Conservation (phyloP, 2,888 invertebrate species). For the Seira musarum region DNA sequence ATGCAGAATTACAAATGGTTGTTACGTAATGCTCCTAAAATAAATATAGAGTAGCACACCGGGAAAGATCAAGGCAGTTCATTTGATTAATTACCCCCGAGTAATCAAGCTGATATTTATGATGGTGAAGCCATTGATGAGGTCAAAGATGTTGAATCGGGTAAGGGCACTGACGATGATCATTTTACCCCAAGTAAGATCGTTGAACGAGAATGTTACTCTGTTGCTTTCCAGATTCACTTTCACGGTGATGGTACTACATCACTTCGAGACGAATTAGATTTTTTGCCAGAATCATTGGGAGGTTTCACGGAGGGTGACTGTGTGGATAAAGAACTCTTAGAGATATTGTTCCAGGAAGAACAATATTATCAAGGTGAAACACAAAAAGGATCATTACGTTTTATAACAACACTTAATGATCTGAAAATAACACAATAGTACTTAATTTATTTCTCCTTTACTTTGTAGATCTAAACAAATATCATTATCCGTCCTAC, state of each 20-base stretch:
- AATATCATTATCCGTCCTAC: slow-evolving; percentile 12
- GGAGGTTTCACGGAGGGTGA: neutral
- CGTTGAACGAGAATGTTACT: neutral
- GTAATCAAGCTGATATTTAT: neutral
- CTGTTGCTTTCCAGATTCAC: neutral
- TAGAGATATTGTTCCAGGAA: neutral
- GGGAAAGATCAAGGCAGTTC: slow-evolving; percentile 25
- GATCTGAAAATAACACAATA: neutral
- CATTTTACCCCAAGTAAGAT: neutral
- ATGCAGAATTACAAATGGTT: neutral
- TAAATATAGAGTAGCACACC: slow-evolving; percentile 9
- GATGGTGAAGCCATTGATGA: slow-evolving; percentile 16
- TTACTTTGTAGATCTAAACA: slow-evolving; percentile 13
- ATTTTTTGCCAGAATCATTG: neutral
- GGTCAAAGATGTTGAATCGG: slow-evolving; percentile 15
- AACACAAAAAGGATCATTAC: neutral
- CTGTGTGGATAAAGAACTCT: slow-evolving; percentile 1
- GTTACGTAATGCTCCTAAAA: neutral
- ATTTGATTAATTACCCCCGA: slow-evolving; percentile 21
- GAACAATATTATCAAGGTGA: slow-evolving; percentile 24
- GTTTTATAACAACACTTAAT: neutral
- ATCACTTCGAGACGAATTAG: neutral
- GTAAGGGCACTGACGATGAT: slow-evolving; percentile 16
- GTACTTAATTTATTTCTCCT: neutral
- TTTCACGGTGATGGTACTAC: slow-evolving; percentile 18